Evolutionary conservation across 23 tunicate genomes (phyloP).

Genomic region (Diplosoma virens): DNA sequence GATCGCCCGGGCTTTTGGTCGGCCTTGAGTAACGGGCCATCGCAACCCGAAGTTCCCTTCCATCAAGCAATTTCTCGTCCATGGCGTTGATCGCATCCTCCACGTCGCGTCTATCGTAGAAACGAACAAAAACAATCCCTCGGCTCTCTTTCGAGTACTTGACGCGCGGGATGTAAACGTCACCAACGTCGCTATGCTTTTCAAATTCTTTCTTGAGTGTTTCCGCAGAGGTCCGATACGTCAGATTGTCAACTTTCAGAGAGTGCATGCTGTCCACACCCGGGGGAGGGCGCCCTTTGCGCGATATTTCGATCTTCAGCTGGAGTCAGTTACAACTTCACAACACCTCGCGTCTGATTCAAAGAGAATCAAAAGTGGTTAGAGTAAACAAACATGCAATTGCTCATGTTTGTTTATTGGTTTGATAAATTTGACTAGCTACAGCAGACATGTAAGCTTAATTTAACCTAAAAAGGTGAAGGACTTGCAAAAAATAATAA

Average conservation of each 20-base stretch:
- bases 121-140: constrained; percentile 97
- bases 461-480: no score
- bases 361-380: no score
- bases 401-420: no score
- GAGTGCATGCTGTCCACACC: constrained; percentile 69
- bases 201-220: constrained; percentile 71
- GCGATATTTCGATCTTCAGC: no score
- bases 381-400: no score
- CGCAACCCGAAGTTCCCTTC: constrained; percentile 81
- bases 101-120: constrained; percentile 89
- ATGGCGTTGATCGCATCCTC: constrained; percentile 97
- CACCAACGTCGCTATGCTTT: constrained; percentile 97
- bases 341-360: no score
- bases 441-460: no score
- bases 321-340: no score
- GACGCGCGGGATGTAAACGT: constrained; percentile 95
- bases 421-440: no score
- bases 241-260: constrained; percentile 90
- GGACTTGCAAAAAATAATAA: no score
- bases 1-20: constrained; percentile 25
- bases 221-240: constrained; percentile 87
- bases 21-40: constrained; percentile 94
- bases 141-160: constrained; percentile 86
- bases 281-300: constrained; percentile 79
- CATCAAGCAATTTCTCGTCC: constrained; percentile 91